These are phyloP conservation scores for Platyrinchus mystaceus DNA, from an alignment of 2,797 vertebrate genomes.

Conservation along the genomic window DNA sequence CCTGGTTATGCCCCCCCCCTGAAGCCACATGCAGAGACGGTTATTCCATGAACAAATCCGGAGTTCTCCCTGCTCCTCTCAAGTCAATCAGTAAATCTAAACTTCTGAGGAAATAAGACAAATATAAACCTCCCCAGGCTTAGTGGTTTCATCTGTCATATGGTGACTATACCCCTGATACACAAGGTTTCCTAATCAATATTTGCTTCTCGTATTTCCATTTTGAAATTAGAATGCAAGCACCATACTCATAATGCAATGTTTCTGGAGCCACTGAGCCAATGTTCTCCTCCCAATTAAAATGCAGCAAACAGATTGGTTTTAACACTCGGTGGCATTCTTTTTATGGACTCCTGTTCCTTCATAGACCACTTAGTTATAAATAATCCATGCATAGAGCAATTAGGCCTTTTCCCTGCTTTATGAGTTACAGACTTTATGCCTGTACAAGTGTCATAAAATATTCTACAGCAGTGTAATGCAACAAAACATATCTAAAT, in stretches of 20 bases:
- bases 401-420: constrained; percentile 46
- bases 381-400: constrained; percentile 58
- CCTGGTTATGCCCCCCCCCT: background rate
- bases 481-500: constrained; percentile 23
- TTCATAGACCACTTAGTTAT: constrained; percentile 40
- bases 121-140: background rate
- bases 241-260: background rate
- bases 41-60: background rate
- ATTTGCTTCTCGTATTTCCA: background rate
- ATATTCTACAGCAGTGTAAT: constrained; percentile 14
- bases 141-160: background rate
- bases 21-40: background rate
- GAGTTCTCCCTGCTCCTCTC: background rate
- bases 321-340: constrained; percentile 39
- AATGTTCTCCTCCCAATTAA: constrained; percentile 32
- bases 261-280: constrained; percentile 6
- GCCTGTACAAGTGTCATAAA: background rate
- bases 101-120: background rate
- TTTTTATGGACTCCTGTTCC: constrained; percentile 54
- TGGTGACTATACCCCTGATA: background rate
- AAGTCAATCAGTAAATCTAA: background rate
- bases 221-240: background rate
- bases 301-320: constrained; percentile 41
- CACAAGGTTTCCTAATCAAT: background rate
- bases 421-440: constrained; percentile 18